These are phyloP conservation scores for Erethizon dorsatum DNA, from an alignment of 2,797 vertebrate species.

Conservation along the genomic window DNA sequence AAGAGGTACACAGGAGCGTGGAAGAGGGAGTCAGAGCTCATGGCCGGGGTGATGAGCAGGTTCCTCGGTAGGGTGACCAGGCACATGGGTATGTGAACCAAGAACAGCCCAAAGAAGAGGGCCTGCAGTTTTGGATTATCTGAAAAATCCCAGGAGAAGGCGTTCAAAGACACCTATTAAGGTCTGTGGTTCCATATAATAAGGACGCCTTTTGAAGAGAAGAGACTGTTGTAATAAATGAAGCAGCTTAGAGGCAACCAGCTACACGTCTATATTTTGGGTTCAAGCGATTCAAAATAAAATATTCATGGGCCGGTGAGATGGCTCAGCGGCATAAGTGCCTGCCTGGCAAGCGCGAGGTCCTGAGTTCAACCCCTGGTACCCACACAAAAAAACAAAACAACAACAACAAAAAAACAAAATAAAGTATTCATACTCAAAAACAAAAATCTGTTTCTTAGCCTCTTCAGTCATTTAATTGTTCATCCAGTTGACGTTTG, in stretches of 20 bases:
- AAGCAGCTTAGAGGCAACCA: not conserved
- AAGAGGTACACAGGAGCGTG: not conserved
- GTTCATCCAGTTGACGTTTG: constrained; percentile 6
- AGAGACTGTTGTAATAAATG: not conserved
- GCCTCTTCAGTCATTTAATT: constrained; percentile 42
- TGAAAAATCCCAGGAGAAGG: not conserved
- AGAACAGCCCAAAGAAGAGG: not conserved
- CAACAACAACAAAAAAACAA: not conserved
- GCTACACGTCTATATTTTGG: not conserved
- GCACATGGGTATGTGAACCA: not conserved
- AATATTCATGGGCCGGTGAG: not conserved
- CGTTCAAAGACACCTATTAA: not conserved
- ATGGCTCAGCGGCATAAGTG: no score
- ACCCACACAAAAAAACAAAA: no score
- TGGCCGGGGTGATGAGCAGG: not conserved
- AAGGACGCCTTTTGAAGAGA: not conserved
- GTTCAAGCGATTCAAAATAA: not conserved
- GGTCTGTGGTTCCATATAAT: not conserved
- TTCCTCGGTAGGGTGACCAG: not conserved
- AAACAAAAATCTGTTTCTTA: not conserved
- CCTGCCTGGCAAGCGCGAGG: no score
- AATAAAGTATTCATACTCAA: not conserved
- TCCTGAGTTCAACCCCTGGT: no score
- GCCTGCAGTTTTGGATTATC: not conserved
- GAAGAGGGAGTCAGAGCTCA: not conserved